A percentile compares a stretch with the other conserved stretches of the same genome.
These are phyloP conservation scores for Odocoileus hemionus DNA, from an alignment of 2,113 vertebrate genomes.

Conservation along the genomic window DNA sequence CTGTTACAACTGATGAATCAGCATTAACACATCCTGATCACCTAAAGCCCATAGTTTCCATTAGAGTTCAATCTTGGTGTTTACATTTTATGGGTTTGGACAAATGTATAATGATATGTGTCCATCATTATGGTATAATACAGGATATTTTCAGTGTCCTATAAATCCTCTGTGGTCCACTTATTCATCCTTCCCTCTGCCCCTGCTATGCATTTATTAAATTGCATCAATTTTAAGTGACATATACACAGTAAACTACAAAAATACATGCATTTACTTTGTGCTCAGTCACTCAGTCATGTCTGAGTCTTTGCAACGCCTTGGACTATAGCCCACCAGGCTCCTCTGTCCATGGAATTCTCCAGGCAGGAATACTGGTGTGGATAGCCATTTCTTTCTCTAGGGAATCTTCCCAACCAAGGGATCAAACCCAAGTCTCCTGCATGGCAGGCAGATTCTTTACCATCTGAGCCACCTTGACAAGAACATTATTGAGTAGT, in stretches of 20 bases:
- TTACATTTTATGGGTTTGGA: background rate
- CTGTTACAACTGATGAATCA: background rate
- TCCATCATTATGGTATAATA: background rate
- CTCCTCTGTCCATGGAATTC: background rate
- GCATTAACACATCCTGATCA: background rate
- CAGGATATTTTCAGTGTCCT: background rate
- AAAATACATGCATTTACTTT: background rate
- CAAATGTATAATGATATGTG: background rate
- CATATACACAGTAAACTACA: background rate
- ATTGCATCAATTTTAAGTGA: background rate
- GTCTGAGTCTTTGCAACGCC: background rate
- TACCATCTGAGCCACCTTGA: background rate
- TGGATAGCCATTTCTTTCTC: background rate
- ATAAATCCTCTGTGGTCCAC: background rate
- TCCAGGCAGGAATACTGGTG: background rate
- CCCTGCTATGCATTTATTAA: background rate
- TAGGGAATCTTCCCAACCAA: background rate
- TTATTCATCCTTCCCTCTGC: background rate
- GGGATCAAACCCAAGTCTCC: background rate
- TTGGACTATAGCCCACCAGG: background rate
- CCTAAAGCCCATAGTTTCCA: background rate
- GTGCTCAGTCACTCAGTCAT: background rate
- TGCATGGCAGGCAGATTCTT: background rate
- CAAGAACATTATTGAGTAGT: background rate
- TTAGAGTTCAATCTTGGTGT: background rate